A percentile compares a stretch with the other conserved stretches of the same genome.
phyloP scores from a whole-genome alignment of 1,140 invertebrate species.

The Anagrus nilaparvatae region DNA sequence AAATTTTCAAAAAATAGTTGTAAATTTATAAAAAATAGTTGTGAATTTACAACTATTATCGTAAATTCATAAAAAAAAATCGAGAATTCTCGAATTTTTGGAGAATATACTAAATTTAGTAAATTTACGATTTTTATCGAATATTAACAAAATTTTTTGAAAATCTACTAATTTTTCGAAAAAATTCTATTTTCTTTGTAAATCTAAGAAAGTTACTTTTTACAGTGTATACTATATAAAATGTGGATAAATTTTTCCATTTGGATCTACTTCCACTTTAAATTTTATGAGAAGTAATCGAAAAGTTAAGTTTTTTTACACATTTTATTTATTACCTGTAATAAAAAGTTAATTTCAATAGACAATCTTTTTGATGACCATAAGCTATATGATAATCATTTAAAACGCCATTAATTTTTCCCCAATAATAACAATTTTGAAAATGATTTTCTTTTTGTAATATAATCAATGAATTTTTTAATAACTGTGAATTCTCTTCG shows the following conservation, averaged over 20 bases:
- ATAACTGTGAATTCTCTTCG: slow-evolving; percentile 51
- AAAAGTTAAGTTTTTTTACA: neutral
- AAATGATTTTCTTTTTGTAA: slow-evolving; percentile 70
- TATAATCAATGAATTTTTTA: slow-evolving; percentile 58
- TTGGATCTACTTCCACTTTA: neutral
- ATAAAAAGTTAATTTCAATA: slow-evolving; percentile 54
- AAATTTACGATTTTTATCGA: too few relatives aligned
- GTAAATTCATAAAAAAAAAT: too few relatives aligned
- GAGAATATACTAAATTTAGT: too few relatives aligned
- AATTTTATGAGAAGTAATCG: neutral
- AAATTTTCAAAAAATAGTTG: too few relatives aligned
- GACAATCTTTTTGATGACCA: slow-evolving; percentile 56
- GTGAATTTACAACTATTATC: too few relatives aligned
- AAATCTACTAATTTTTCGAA: too few relatives aligned
- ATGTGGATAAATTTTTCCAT: neutral
- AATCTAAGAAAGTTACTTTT: too few relatives aligned
- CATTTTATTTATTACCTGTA: slow-evolving; percentile 43
- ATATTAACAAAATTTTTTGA: too few relatives aligned
- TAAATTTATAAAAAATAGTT: too few relatives aligned
- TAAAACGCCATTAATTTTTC: slow-evolving; percentile 54
- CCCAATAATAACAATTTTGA: slow-evolving; percentile 61
- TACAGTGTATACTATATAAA: too few relatives aligned
- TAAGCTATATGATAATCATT: slow-evolving; percentile 65
- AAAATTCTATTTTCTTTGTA: too few relatives aligned
- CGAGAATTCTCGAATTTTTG: too few relatives aligned